Base-by-base conservation (phyloP, 2,797 vertebrate species). In the Myripristis murdjan region DNA sequence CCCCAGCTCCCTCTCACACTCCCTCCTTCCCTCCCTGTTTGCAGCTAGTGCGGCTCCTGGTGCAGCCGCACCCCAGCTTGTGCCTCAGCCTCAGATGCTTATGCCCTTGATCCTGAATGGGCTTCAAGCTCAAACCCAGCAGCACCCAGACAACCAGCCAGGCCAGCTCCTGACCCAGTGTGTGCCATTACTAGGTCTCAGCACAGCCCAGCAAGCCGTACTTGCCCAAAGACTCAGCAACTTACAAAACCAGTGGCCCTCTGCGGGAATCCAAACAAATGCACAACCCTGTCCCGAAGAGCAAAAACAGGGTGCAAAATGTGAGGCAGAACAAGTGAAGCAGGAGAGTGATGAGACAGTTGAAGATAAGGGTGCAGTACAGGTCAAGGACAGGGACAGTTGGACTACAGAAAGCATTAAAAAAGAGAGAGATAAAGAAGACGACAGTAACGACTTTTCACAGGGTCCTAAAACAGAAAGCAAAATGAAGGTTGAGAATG, bases 81-180 rank as follows among this genome's bases (percentile, higher is more conserved):
- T 95, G 87, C 90, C 93, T 88, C 95, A 94, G 73, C 89, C 92
- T 75, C 94, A 95, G 84, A 94, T 95, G 93, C 91, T 95, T 64
- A 93, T 95, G 94, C 94, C 95, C 60, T 91, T 95, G 78, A 93
- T 95, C 66, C 84, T 95, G 73, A 95, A 95, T 18, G 93, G 94
- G 56, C 88, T 95, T 47, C 94, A 95, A 77, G 70, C 90, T 65
- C 94, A 92, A 86, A 89, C 83, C 67, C 91, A 94, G 88, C 92
- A 91, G 79, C 91, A 86, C 68, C 82, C 86, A 79, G 95, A 95
- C 55, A 91, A 91, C 85, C 87, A 91, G 89, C 90, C 90, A 61
- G 89, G 92, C 76, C 94, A 91, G 73, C 90, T 95, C 80, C 90
- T 95, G 43, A 91, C 93, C 64, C 95, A 95, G 81, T 91, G 94